Percentiles rank a stretch among this genome's conserved stretches.
Conservation (phyloP, 2,888 invertebrate genomes). For the Boloria euphrosyne region DNA sequence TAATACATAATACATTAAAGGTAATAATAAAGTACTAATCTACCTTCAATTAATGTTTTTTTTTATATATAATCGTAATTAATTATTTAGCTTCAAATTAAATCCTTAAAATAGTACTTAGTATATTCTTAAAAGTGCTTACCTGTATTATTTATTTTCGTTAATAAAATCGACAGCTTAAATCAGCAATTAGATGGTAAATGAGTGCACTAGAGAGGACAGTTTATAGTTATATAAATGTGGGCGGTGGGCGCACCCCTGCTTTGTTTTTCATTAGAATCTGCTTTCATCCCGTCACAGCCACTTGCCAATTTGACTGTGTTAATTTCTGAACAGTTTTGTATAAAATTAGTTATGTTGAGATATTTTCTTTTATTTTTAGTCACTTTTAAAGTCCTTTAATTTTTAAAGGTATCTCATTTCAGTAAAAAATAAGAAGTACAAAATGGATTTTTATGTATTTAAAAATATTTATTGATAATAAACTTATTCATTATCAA, state of each 20-base stretch:
- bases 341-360: not conserved
- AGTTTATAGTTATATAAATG: conserved; percentile 48
- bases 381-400: not conserved
- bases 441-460: too few relatives aligned
- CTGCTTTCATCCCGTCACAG: conserved; percentile 49
- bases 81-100: too few relatives aligned
- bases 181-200: conserved; percentile 11
- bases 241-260: conserved; percentile 50
- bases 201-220: conserved; percentile 1
- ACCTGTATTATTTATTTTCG: not conserved
- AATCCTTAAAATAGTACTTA: too few relatives aligned
- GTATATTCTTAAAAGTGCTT: too few relatives aligned
- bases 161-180: not conserved
- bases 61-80: too few relatives aligned
- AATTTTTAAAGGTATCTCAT: not conserved
- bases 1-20: too few relatives aligned
- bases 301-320: conserved; percentile 21
- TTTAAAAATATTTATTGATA: too few relatives aligned
- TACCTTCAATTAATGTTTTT: too few relatives aligned
- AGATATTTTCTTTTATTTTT: not conserved
- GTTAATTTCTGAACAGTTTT: conserved; percentile 18
- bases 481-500: too few relatives aligned
- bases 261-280: conserved; percentile 74
- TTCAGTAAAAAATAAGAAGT: too few relatives aligned
- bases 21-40: too few relatives aligned